phyloP scores from a whole-genome alignment of 2,797 vertebrate genomes.

The Chaunax sp. region DNA sequence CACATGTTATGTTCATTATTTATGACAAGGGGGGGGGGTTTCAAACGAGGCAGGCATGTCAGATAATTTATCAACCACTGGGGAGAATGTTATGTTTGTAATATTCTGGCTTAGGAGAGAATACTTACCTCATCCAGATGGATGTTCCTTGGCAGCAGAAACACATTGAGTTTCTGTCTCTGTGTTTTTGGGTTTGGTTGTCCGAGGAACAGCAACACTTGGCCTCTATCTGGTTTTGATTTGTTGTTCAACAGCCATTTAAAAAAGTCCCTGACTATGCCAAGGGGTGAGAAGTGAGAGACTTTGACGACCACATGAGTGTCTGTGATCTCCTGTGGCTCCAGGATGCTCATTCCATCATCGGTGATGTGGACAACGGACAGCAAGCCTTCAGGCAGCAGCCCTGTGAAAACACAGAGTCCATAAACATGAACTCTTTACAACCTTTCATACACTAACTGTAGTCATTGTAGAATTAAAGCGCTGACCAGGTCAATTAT shows the following conservation, averaged over 20 bases:
- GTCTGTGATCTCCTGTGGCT: conserved; percentile 35
- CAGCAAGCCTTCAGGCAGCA: not conserved
- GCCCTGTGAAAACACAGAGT: conserved; percentile 16
- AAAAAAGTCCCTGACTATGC: conserved; percentile 6
- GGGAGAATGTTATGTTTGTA: too few species aligned
- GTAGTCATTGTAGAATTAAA: too few species aligned
- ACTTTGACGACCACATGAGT: conserved; percentile 48
- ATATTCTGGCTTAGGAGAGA: too few species aligned
- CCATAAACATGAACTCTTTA: too few species aligned
- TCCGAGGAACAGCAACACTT: conserved; percentile 11
- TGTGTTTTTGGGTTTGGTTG: not conserved
- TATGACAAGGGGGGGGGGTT: too few species aligned
- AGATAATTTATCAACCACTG: too few species aligned
- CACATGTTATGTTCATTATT: too few species aligned
- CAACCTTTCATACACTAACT: too few species aligned
- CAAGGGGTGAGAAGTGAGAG: conserved; percentile 42
- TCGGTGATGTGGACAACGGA: conserved; percentile 34
- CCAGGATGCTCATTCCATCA: conserved; percentile 16
- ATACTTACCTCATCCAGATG: not conserved
- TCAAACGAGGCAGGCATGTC: too few species aligned
- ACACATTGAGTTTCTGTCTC: not conserved
- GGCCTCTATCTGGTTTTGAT: accelerated
- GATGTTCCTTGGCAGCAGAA: conserved; percentile 10
- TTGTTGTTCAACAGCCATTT: not conserved
- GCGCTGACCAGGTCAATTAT: too few species aligned